Conservation (phyloP, 2,113 vertebrate species). For the Muntiacus muntjak region DNA sequence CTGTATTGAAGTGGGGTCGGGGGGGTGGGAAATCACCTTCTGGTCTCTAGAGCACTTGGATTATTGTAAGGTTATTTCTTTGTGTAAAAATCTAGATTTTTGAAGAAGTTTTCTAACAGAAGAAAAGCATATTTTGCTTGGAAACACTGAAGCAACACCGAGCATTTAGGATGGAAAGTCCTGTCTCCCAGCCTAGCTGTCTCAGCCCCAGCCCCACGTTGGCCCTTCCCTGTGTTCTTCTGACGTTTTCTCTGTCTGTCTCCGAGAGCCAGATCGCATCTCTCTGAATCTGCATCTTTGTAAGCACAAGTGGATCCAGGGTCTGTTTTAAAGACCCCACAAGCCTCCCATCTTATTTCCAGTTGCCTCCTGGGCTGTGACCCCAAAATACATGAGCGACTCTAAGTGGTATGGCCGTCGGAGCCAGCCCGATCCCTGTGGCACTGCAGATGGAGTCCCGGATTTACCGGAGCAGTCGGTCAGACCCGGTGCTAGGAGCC, state of each 20-base stretch:
- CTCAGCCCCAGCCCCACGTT: accelerated
- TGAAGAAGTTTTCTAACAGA: no score
- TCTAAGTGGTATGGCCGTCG: constrained; percentile 87
- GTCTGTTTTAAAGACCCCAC: not conserved
- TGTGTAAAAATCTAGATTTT: not conserved
- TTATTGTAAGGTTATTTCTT: not conserved
- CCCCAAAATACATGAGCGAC: constrained; percentile 87
- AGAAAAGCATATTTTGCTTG: no score
- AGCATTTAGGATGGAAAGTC: not conserved
- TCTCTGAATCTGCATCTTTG: accelerated
- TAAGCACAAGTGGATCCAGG: not conserved
- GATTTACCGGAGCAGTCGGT: constrained; percentile 61
- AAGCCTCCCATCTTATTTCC: not conserved
- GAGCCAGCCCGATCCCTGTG: constrained; percentile 80
- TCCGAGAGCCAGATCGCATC: not conserved
- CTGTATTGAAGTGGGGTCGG: not conserved
- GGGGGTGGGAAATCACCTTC: not conserved
- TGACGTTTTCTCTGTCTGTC: not conserved
- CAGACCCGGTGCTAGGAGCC: constrained; percentile 73
- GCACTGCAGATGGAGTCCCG: constrained; percentile 31
- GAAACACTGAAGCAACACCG: no score
- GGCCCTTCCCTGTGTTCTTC: not conserved
- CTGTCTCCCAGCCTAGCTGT: not conserved
- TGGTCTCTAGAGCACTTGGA: not conserved
- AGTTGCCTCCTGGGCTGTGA: constrained; percentile 80